Evolutionary conservation across 2,797 vertebrate species (phyloP), one percentile per base, ranked within the genome.

Genomic region (Artibeus lituratus): DNA sequence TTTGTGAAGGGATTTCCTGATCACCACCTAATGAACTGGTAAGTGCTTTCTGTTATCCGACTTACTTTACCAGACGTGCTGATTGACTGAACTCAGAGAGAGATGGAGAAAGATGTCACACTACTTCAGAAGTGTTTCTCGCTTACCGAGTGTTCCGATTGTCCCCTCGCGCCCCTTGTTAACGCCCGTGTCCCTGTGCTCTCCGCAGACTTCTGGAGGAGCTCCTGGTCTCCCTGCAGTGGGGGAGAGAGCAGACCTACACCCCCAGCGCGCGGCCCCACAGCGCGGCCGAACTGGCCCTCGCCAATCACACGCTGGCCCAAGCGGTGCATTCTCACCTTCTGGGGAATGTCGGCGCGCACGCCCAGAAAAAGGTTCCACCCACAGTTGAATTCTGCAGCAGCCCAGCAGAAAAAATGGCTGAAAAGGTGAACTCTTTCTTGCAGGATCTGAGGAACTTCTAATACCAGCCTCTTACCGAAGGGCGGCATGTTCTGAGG

Each of bases 361-460:
- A 80, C 2, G 97, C 89, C 89, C 96, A 97, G 62, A 97, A 99
- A 97, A 99, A 98, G 97, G 96, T 94, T 7, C 89, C 98, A 24
- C 24, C 97, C 14, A 0, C 97, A 42, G 98, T 98, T 39, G 99
- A 99, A 76, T 98, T 99, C 81, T 99, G 99, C 97, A 99, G 96
- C 98, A 99, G 99, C 0, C 99, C 99, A 15, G 99, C 99, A 16
- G 99, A 99, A 97, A 99, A 99, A 98, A 99, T 99, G 99, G 99
- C 99, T 6, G 99, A 99, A 98, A 99, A 99, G 99, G 99, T 99
- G 98, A 96, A 11, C 3, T 51, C 19, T 85, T 91, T 90, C 77
- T 24, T 18, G 88, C 3, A 0, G 62, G 14, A 35, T 57, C 82
- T 70, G 7, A 91, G 72, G 37, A 72, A 47, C 19, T 69, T 67